Evolutionary conservation across 1,140 invertebrate genomes (phyloP).

Genomic region (Hyles vespertilio): DNA sequence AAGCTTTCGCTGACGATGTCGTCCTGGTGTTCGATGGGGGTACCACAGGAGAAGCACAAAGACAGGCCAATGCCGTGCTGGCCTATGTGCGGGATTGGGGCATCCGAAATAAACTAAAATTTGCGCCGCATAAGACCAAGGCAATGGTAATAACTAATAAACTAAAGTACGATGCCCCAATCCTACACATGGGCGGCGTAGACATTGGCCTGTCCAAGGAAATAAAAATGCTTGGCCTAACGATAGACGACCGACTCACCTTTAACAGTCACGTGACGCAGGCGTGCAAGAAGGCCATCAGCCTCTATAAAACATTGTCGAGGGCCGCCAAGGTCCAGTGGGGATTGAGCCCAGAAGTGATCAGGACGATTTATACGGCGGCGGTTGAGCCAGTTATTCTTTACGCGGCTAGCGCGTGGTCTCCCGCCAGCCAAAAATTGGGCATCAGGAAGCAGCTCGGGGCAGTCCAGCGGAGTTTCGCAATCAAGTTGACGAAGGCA

Average conservation of each 20-base stretch:
- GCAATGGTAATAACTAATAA: slow-evolving; percentile 15
- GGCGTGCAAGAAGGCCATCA: slow-evolving; percentile 5
- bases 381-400: slow-evolving; percentile 1
- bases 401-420: slow-evolving; percentile 1
- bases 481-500: background rate
- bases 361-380: slow-evolving; percentile 3
- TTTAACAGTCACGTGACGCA: slow-evolving; percentile 9
- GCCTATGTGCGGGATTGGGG: slow-evolving; percentile 6
- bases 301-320: slow-evolving; percentile 4
- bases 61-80: slow-evolving; percentile 9
- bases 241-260: slow-evolving; percentile 9
- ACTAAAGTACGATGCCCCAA: slow-evolving; percentile 11
- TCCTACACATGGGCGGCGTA: slow-evolving; percentile 9
- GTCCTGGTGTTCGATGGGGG: background rate
- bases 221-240: slow-evolving; percentile 11
- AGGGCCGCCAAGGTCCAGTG: slow-evolving; percentile 8
- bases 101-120: slow-evolving; percentile 11
- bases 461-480: background rate
- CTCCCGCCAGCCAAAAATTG: background rate
- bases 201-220: slow-evolving; percentile 4
- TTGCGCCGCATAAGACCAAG: slow-evolving; percentile 13
- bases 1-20: slow-evolving; percentile 3
- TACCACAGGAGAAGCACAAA: slow-evolving; percentile 1
- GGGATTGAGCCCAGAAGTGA: slow-evolving; percentile 10
- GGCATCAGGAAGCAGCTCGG: background rate